Evolutionary conservation across 2,888 invertebrate genomes (phyloP).

Genomic region (Asteroscopus sphinx): DNA sequence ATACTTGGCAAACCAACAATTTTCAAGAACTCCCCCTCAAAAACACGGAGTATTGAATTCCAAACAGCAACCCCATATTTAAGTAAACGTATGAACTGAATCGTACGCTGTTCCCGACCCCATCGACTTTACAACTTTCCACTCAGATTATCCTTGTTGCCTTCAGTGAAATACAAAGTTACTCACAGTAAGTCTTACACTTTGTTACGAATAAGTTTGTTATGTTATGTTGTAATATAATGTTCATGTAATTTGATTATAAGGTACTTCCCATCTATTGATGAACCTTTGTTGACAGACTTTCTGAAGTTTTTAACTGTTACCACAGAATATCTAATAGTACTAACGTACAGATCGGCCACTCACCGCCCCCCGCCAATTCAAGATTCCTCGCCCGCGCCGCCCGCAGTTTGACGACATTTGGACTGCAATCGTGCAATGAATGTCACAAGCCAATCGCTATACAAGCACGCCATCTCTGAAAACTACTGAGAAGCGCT

Average conservation of each 20-base stretch:
- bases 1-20: conserved; percentile 1
- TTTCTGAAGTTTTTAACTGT: too few species aligned
- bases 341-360: too few species aligned
- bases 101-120: conserved; percentile 28
- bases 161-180: conserved; percentile 34
- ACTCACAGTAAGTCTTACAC: conserved; percentile 27
- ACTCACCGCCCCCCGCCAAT: too few species aligned
- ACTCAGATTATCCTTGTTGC: conserved; percentile 49
- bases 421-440: too few species aligned
- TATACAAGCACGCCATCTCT: too few species aligned
- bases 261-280: too few species aligned
- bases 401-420: too few species aligned
- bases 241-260: not conserved
- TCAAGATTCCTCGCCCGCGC: too few species aligned
- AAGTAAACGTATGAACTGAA: conserved; percentile 39
- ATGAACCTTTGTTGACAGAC: too few species aligned
- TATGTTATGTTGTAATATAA: conserved; percentile 10
- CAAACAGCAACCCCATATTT: conserved; percentile 35
- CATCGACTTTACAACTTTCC: conserved; percentile 47
- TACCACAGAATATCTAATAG: too few species aligned
- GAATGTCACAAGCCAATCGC: too few species aligned
- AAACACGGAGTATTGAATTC: conserved; percentile 29
- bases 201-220: conserved; percentile 23
- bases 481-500: too few species aligned
- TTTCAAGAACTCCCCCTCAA: not conserved